These are phyloP conservation scores for Andrena cerasifolii DNA, from an alignment of 1,140 invertebrate species.

Conservation along the genomic window DNA sequence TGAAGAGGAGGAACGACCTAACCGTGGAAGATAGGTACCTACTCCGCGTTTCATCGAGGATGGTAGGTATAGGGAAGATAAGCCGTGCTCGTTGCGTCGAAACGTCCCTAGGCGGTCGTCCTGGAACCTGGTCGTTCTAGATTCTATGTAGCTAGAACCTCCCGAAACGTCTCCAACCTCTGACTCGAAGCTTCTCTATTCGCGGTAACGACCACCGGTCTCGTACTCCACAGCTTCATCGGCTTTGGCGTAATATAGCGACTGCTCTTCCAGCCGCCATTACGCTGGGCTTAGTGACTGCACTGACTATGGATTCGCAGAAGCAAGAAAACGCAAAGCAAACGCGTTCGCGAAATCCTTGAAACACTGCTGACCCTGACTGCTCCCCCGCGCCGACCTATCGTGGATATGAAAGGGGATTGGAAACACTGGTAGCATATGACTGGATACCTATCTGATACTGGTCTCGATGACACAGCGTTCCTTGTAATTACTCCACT, in stretches of 20 bases:
- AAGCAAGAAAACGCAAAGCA: no score
- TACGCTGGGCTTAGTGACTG: slow-evolving; percentile 65
- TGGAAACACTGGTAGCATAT: slow-evolving; percentile 18
- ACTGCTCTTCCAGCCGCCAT: slow-evolving; percentile 62
- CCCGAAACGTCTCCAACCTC: slow-evolving; percentile 64
- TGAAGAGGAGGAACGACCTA: no score
- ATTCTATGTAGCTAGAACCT: no score
- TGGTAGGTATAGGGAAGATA: slow-evolving; percentile 80
- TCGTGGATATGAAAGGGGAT: slow-evolving; percentile 1
- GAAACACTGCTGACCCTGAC: no score
- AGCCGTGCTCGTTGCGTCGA: slow-evolving; percentile 80
- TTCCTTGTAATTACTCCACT: slow-evolving; percentile 76
- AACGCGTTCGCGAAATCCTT: no score
- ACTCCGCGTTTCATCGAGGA: slow-evolving; percentile 64
- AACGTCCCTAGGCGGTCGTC: slow-evolving; percentile 78
- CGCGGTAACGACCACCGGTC: slow-evolving; percentile 66
- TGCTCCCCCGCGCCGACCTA: slow-evolving; percentile 23
- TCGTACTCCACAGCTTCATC: slow-evolving; percentile 64
- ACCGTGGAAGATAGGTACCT: no score
- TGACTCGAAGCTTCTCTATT: slow-evolving; percentile 30
- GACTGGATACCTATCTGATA: slow-evolving; percentile 57
- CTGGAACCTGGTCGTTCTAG: no score
- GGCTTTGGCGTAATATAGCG: slow-evolving; percentile 72
- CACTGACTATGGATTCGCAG: neutral
- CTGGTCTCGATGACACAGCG: slow-evolving; percentile 59